Conservation (phyloP, 2,888 invertebrate genomes). For the Esperia sulphurella region DNA sequence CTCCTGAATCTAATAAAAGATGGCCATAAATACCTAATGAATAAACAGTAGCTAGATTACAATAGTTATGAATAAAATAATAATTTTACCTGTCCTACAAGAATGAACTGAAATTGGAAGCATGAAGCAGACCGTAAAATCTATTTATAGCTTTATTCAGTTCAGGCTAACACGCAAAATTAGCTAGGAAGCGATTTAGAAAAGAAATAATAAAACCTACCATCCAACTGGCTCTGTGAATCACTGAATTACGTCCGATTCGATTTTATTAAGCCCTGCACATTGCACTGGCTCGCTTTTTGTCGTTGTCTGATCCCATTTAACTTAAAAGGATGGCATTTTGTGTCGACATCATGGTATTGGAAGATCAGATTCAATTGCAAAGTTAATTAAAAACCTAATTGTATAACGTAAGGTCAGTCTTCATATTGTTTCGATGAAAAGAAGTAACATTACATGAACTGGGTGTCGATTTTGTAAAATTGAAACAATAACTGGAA, state of each 20-base stretch:
- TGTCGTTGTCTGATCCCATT: not conserved
- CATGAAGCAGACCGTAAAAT: constrained; percentile 38
- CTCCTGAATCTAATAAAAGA: too few relatives aligned
- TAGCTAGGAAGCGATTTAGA: constrained; percentile 26
- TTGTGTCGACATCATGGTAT: not conserved
- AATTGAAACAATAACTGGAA: too few relatives aligned
- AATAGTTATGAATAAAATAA: not conserved
- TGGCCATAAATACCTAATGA: too few relatives aligned
- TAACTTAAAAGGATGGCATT: not conserved
- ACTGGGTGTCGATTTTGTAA: too few relatives aligned
- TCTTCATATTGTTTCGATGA: too few relatives aligned
- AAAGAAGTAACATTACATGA: too few relatives aligned
- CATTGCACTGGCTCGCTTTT: not conserved
- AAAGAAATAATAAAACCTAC: constrained; percentile 16
- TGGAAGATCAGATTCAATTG: not conserved
- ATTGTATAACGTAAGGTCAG: too few relatives aligned
- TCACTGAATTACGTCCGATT: constrained; percentile 29
- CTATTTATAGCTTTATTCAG: constrained; percentile 35
- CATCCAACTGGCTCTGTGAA: constrained; percentile 16
- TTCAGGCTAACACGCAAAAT: constrained; percentile 29
- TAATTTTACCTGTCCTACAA: constrained; percentile 16
- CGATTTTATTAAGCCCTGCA: constrained; percentile 22
- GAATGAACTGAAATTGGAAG: constrained; percentile 41
- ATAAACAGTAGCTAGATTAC: too few relatives aligned
- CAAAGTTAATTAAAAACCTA: too few relatives aligned